Percentiles rank a stretch among this genome's conserved stretches.
phyloP scores from a whole-genome alignment of 2,797 vertebrate species.

The Acanthopagrus latus region DNA sequence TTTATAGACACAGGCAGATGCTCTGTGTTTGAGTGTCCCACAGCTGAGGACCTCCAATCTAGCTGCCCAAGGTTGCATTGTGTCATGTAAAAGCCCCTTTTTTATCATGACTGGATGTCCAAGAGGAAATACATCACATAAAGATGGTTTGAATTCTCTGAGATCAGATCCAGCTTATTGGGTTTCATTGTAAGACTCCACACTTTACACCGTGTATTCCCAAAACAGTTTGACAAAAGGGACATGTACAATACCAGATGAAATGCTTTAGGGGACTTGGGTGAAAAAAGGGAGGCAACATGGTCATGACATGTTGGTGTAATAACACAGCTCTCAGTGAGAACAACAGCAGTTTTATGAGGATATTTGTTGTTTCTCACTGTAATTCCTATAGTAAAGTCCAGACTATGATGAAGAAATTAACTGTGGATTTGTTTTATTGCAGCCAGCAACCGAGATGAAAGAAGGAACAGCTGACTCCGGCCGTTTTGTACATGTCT shows the following conservation, averaged over 20 bases:
- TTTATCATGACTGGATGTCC: slow-evolving; percentile 26
- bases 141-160: slow-evolving; percentile 28
- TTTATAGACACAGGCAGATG: slow-evolving; percentile 41
- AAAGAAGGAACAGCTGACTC: slow-evolving; percentile 37
- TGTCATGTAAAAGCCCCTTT: slow-evolving; percentile 37
- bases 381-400: slow-evolving; percentile 31
- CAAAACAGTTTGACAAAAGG: slow-evolving; percentile 9
- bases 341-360: slow-evolving; percentile 21
- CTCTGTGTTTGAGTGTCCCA: slow-evolving; percentile 17
- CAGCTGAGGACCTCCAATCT: slow-evolving; percentile 12
- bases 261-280: neutral
- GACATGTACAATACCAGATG: neutral
- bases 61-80: slow-evolving; percentile 21
- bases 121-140: slow-evolving; percentile 21
- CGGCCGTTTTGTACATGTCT: slow-evolving; percentile 17
- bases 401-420: slow-evolving; percentile 8
- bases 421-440: slow-evolving; percentile 19
- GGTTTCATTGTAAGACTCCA: slow-evolving; percentile 2
- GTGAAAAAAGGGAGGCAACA: slow-evolving; percentile 12
- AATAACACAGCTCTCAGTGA: neutral
- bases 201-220: slow-evolving; percentile 5
- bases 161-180: slow-evolving; percentile 6
- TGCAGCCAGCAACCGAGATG: slow-evolving; percentile 6
- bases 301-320: slow-evolving; percentile 1
- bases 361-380: slow-evolving; percentile 5